Conservation (phyloP, 2,888 invertebrate species). For the Dinocampus coccinellae region DNA sequence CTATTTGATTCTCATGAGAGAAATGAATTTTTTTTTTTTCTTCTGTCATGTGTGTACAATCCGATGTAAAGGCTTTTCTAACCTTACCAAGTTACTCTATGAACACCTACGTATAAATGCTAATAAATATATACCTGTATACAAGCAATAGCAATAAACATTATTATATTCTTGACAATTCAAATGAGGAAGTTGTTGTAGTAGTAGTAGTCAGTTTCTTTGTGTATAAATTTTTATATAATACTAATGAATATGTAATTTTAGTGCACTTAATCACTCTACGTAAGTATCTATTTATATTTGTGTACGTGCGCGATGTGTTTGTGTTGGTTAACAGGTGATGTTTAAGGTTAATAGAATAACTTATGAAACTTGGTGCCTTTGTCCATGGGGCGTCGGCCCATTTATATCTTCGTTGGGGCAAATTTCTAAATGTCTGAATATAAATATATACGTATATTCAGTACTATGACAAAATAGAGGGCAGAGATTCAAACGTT, state of each 20-base stretch:
- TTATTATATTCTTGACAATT: conserved; percentile 3
- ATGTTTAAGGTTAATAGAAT: not conserved
- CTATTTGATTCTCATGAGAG: conserved; percentile 31
- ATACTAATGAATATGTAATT: conserved; percentile 4
- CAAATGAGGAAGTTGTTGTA: not conserved
- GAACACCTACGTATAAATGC: conserved; percentile 34
- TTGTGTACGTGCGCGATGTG: not conserved
- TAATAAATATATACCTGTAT: conserved; percentile 1
- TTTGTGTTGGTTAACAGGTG: not conserved
- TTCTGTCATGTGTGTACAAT: not conserved
- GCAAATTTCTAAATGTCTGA: not conserved
- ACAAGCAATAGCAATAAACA: not conserved
- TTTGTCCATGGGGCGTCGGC: conserved; percentile 3
- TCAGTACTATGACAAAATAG: not conserved
- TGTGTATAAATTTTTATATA: not conserved
- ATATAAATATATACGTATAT: not conserved
- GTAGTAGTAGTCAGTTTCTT: not conserved
- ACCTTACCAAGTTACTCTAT: conserved; percentile 1
- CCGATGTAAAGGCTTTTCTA: conserved; percentile 11
- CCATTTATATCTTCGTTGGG: not conserved
- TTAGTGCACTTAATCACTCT: not conserved
- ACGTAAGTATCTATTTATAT: not conserved
- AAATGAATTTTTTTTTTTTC: conserved; percentile 6
- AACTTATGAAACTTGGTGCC: conserved; percentile 1
- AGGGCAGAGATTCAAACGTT: not conserved